phyloP scores from a whole-genome alignment of 2,888 invertebrate genomes.

The Oscheius onirici region DNA sequence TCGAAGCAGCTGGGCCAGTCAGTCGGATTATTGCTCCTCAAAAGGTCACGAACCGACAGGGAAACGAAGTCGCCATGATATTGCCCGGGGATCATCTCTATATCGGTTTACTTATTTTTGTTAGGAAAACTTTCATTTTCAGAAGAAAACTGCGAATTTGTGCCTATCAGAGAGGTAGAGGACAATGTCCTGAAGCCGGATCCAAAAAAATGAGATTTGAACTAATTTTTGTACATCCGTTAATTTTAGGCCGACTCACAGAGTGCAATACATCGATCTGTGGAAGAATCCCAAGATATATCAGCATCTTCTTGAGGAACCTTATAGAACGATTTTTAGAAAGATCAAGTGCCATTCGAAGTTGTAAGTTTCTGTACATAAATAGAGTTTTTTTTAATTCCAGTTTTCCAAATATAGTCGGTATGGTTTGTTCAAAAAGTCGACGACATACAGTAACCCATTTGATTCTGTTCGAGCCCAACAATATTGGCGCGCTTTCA shows the following conservation, averaged over 20 bases:
- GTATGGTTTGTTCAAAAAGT: no score
- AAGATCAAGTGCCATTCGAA: conserved; percentile 10
- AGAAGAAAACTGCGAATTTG: conserved; percentile 41
- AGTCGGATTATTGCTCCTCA: conserved; percentile 37
- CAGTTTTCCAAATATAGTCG: no score
- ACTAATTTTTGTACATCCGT: neutral
- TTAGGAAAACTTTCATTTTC: neutral
- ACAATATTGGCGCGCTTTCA: no score
- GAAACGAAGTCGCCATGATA: conserved; percentile 35
- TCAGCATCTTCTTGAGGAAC: conserved; percentile 36
- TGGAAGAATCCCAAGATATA: conserved; percentile 35
- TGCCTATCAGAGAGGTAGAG: conserved; percentile 34
- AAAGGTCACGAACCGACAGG: conserved; percentile 39
- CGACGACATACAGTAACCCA: no score
- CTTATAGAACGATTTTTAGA: conserved; percentile 26
- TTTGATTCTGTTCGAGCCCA: no score
- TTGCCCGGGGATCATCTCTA: conserved; percentile 53
- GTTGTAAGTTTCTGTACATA: no score
- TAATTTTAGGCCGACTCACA: conserved; percentile 38
- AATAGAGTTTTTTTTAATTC: no score
- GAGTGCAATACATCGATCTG: conserved; percentile 37
- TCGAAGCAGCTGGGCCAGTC: neutral
- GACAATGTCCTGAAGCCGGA: neutral
- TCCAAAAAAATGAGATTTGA: neutral
- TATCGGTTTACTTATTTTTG: neutral